A percentile compares a stretch with the other conserved stretches of the same genome.
These are phyloP conservation scores for Melanotaenia pygmaea DNA, from an alignment of 2,797 vertebrate genomes.

Conservation along the genomic window DNA sequence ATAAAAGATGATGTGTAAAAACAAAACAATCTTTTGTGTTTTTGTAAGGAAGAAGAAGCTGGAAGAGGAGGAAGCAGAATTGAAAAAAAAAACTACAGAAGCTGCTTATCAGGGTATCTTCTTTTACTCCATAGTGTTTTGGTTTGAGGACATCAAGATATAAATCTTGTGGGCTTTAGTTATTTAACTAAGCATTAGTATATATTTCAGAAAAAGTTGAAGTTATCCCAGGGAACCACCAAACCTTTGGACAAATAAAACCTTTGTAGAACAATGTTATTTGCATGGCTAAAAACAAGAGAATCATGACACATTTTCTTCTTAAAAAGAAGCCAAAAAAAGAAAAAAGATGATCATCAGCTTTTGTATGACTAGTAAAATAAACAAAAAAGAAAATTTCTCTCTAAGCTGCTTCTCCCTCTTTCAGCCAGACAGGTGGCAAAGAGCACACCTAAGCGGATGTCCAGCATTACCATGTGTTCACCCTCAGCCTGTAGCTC, in stretches of 20 bases:
- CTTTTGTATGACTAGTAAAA: conserved; percentile 38
- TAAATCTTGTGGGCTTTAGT: neutral
- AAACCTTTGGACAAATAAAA: neutral
- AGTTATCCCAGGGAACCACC: neutral
- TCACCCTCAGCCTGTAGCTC: conserved; percentile 89
- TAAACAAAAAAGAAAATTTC: conserved; percentile 1
- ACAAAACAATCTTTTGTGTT: conserved; percentile 11
- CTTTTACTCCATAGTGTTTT: conserved; percentile 21
- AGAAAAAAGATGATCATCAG: neutral
- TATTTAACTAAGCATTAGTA: neutral
- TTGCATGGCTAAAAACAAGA: neutral
- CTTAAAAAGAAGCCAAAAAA: neutral
- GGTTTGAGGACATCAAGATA: neutral
- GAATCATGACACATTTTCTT: neutral
- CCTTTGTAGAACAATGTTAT: neutral
- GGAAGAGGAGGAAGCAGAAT: conserved; percentile 92
- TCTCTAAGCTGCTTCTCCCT: conserved; percentile 34
- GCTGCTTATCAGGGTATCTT: conserved; percentile 92
- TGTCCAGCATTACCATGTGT: conserved; percentile 85
- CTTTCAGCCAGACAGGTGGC: conserved; percentile 92
- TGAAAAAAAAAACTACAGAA: conserved; percentile 92
- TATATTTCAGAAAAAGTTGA: no score
- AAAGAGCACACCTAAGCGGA: conserved; percentile 89
- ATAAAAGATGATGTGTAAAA: neutral
- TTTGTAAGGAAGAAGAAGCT: conserved; percentile 90